Evolutionary conservation across 2,113 vertebrate genomes (phyloP).

Genomic region (Heptranchias perlo): DNA sequence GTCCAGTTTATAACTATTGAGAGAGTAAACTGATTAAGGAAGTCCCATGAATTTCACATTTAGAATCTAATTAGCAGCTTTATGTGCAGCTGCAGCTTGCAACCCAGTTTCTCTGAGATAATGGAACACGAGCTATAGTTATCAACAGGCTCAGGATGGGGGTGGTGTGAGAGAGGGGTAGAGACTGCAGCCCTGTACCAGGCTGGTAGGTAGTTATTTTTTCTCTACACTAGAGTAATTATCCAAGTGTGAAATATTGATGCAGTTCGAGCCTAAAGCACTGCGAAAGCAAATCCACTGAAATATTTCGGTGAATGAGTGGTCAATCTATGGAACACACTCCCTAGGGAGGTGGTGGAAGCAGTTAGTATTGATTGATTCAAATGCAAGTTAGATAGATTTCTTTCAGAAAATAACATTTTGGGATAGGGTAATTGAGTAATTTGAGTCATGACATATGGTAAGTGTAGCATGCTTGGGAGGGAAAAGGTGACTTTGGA

Average conservation of each 20-base stretch:
- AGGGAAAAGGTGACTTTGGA: too few relatives aligned
- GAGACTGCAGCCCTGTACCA: background rate
- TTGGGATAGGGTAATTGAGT: background rate
- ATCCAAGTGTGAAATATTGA: background rate
- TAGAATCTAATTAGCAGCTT: constrained; percentile 2
- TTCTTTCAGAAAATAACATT: background rate
- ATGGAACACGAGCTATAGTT: background rate
- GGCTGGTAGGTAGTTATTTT: background rate
- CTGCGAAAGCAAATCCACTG: background rate
- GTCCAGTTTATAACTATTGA: background rate
- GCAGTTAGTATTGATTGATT: background rate
- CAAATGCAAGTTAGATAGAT: background rate
- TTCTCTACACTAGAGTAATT: background rate
- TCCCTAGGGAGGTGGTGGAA: background rate
- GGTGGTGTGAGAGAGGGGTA: background rate
- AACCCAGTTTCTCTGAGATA: constrained; percentile 16
- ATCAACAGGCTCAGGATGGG: background rate
- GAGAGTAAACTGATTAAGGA: constrained; percentile 5
- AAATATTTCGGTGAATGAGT: background rate
- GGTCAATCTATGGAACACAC: background rate
- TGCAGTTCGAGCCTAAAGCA: background rate
- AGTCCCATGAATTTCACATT: constrained; percentile 8
- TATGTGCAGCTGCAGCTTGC: background rate
- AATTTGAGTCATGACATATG: background rate
- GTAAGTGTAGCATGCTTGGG: background rate